A percentile compares a stretch with the other conserved stretches of the same genome.
These are phyloP conservation scores for Sinella curviseta DNA, from an alignment of 1,140 invertebrate species.

Conservation along the genomic window DNA sequence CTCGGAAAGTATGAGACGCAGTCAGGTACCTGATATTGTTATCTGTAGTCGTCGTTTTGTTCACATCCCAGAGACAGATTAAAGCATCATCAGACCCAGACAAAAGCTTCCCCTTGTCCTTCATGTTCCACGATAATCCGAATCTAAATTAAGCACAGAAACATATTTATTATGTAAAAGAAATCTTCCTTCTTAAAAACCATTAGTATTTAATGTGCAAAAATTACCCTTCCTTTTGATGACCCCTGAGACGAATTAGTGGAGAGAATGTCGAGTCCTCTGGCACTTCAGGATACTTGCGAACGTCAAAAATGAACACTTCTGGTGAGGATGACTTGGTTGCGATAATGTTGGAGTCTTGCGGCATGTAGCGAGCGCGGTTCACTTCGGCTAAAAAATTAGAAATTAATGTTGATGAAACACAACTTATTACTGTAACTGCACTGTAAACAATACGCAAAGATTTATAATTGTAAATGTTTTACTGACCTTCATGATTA, in stretches of 20 bases:
- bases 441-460: no score
- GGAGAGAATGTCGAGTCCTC: not conserved
- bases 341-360: slow-evolving; percentile 1
- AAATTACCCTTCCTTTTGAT: slow-evolving; percentile 10
- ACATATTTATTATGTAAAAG: not conserved
- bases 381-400: slow-evolving; percentile 13
- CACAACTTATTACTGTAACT: not conserved
- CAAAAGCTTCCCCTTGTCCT: not conserved
- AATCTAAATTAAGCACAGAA: not conserved
- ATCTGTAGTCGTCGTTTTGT: not conserved
- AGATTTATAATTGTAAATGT: no score
- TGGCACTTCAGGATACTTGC: slow-evolving; percentile 1
- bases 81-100: slow-evolving; percentile 6
- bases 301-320: slow-evolving; percentile 15
- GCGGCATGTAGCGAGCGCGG: slow-evolving; percentile 20
- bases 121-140: not conserved
- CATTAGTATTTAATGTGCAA: not conserved
- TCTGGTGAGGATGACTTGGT: slow-evolving; percentile 17
- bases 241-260: not conserved
- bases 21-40: not conserved
- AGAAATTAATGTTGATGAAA: no score
- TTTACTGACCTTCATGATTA: slow-evolving; percentile 25
- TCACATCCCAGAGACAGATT: not conserved
- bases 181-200: no score
- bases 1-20: not conserved